Conservation (phyloP, 1,140 invertebrate species). For the Meloidogyne floridensis region DNA sequence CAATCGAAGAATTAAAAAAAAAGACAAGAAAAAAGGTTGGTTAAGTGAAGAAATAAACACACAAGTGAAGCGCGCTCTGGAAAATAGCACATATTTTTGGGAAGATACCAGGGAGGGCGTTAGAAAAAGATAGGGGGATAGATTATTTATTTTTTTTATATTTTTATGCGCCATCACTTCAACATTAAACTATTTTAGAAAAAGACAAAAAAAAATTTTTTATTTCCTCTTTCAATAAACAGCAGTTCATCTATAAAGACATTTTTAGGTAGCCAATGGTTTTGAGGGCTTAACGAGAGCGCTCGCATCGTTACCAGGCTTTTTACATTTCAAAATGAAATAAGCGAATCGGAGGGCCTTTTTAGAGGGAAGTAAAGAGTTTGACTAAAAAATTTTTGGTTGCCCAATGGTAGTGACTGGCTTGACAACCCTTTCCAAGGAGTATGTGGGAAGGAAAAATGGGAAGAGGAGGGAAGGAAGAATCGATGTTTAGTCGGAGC, state of each 20-base stretch:
- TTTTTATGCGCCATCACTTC: not conserved
- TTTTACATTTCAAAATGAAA: constrained; percentile 2
- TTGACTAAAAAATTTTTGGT: not conserved
- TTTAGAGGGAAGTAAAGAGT: not conserved
- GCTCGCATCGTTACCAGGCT: not conserved
- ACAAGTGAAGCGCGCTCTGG: constrained; percentile 6
- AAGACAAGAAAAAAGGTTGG: constrained; percentile 5
- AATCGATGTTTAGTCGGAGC: not conserved
- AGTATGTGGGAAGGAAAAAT: not conserved
- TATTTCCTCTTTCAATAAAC: constrained; percentile 5
- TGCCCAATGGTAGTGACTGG: constrained; percentile 2
- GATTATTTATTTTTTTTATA: not conserved
- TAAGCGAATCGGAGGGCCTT: not conserved
- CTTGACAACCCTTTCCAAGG: not conserved
- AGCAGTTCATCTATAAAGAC: not conserved
- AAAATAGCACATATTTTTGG: constrained; percentile 4
- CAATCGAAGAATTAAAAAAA: not conserved
- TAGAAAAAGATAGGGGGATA: not conserved
- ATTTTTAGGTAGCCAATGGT: not conserved
- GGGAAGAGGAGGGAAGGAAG: not conserved
- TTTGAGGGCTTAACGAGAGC: not conserved
- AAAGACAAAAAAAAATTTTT: not conserved
- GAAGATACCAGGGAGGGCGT: not conserved
- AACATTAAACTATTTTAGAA: not conserved
- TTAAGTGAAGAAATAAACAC: constrained; percentile 5